Evolutionary conservation across 2,113 vertebrate species (phyloP).

Genomic region (Helogale parvula): DNA sequence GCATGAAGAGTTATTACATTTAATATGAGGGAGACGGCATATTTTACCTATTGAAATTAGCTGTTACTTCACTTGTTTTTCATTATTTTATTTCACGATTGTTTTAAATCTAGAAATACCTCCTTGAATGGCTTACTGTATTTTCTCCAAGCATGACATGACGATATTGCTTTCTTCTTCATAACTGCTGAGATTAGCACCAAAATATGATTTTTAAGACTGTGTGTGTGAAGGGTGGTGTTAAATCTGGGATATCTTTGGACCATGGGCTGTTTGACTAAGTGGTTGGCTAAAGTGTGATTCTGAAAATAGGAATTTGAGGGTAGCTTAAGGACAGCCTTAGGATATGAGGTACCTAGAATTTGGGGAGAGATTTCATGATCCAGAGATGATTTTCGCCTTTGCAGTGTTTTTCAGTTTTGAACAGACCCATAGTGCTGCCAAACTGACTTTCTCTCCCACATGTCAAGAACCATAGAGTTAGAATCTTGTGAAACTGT

Average conservation of each 20-base stretch:
- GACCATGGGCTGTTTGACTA: background rate
- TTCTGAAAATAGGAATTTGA: slow-evolving; percentile 24
- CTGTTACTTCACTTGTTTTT: background rate
- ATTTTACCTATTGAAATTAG: background rate
- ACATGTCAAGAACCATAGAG: background rate
- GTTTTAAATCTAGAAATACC: background rate
- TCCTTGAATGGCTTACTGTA: background rate
- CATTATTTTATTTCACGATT: slow-evolving; percentile 10
- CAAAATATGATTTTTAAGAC: background rate
- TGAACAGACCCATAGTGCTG: background rate
- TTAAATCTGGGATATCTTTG: background rate
- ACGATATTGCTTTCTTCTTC: background rate
- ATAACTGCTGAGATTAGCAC: background rate
- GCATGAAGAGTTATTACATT: background rate
- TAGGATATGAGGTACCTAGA: background rate
- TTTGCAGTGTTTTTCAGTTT: background rate
- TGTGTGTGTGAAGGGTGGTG: background rate
- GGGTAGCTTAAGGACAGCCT: background rate
- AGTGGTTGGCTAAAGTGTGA: background rate
- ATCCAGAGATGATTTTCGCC: background rate
- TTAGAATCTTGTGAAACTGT: background rate
- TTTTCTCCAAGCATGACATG: background rate
- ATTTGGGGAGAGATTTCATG: background rate
- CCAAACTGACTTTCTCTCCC: background rate
- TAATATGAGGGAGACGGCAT: background rate